Evolutionary conservation across 2,113 vertebrate species (phyloP).

Genomic region (Sminthopsis crassicaudata): DNA sequence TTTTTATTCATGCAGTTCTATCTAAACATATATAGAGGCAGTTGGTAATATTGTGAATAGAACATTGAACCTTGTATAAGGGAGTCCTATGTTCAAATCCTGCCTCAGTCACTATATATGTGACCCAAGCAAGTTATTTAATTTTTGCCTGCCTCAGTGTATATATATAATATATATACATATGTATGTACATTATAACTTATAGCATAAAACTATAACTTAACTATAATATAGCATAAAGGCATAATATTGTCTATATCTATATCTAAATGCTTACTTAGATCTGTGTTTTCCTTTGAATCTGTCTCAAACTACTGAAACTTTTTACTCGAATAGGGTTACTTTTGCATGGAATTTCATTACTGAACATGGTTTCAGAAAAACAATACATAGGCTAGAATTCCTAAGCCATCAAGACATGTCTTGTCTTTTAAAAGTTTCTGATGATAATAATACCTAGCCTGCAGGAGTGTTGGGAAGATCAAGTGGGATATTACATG

Average conservation of each 20-base stretch:
- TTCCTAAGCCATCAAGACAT: background rate
- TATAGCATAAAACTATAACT: too few relatives aligned
- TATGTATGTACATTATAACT: too few relatives aligned
- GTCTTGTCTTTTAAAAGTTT: background rate
- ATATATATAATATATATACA: too few relatives aligned
- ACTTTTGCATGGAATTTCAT: slow-evolving; percentile 5
- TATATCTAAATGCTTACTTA: background rate
- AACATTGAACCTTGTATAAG: too few relatives aligned
- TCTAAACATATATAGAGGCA: too few relatives aligned
- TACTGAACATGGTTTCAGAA: slow-evolving; percentile 16
- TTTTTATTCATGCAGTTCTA: background rate
- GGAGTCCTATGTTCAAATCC: too few relatives aligned
- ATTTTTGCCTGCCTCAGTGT: background rate
- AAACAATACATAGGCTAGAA: slow-evolving; percentile 24
- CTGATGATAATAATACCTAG: background rate
- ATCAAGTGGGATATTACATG: background rate
- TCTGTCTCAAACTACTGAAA: background rate
- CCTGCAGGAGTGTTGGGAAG: background rate
- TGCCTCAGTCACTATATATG: background rate
- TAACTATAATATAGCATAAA: background rate
- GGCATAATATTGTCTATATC: background rate
- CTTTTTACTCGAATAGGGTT: slow-evolving; percentile 31
- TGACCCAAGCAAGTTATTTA: background rate
- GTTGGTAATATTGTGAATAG: too few relatives aligned
- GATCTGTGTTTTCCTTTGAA: background rate